A percentile compares a stretch with the other conserved stretches of the same genome.
Evolutionary conservation across 1,140 invertebrate genomes (phyloP).

Genomic region (Melanaphis sacchari): DNA sequence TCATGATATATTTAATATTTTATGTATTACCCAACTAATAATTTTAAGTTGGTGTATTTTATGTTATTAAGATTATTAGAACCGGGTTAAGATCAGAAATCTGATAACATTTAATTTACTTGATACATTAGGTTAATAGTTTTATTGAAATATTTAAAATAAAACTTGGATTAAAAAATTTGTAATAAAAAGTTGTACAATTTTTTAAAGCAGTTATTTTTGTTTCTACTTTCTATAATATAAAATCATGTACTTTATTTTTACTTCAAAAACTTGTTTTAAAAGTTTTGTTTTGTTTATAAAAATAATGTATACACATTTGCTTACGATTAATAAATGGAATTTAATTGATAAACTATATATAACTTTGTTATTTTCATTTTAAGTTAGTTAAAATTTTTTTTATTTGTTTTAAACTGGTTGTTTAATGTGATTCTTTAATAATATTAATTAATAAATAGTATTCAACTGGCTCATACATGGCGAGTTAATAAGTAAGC

Average conservation of each 20-base stretch:
- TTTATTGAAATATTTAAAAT: slow-evolving; percentile 3
- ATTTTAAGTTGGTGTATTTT: not conserved
- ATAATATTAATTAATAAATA: not conserved
- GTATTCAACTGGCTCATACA: not conserved
- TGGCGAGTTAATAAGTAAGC: no score
- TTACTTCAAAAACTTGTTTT: no score
- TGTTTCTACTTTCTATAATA: no score
- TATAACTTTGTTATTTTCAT: not conserved
- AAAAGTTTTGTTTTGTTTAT: not conserved
- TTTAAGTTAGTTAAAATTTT: not conserved
- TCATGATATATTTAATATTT: not conserved
- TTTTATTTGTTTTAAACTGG: not conserved
- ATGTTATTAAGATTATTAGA: not conserved
- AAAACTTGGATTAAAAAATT: no score
- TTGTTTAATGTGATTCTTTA: not conserved
- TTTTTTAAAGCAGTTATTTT: not conserved
- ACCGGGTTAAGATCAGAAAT: not conserved
- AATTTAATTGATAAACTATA: not conserved
- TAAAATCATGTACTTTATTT: no score
- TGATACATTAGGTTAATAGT: not conserved
- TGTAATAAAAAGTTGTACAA: not conserved
- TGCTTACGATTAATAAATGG: no score
- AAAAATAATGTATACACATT: not conserved
- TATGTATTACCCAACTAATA: not conserved
- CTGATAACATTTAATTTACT: not conserved